phyloP scores from a whole-genome alignment of 1,140 invertebrate species.

The Hesperophylax magnus region DNA sequence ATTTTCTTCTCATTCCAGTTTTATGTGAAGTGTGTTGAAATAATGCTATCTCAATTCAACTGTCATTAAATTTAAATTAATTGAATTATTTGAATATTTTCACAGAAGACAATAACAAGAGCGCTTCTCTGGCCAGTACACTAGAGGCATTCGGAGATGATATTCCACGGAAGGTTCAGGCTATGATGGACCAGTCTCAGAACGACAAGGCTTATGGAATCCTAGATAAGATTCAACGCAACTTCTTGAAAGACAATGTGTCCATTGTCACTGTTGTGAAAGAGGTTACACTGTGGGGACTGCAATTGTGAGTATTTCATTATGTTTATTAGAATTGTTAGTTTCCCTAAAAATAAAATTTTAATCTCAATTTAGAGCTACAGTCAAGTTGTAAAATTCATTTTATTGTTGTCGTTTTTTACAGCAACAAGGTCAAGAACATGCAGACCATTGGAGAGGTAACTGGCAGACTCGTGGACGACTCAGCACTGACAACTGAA shows the following conservation, averaged over 20 bases:
- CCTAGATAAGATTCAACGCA: conserved; percentile 16
- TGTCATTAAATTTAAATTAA: too few species aligned
- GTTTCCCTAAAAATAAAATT: too few species aligned
- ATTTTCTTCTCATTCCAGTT: too few species aligned
- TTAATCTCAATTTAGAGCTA: too few species aligned
- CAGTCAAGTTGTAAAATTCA: neutral
- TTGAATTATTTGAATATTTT: neutral
- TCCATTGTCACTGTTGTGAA: conserved; percentile 3
- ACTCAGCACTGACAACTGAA: conserved; percentile 11
- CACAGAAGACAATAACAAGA: neutral
- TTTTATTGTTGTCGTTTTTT: neutral
- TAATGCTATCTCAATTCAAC: too few species aligned
- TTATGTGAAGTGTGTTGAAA: too few species aligned
- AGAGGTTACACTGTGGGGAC: conserved; percentile 17
- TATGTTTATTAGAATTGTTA: neutral
- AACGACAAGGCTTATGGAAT: conserved; percentile 15
- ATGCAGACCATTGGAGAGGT: conserved; percentile 46
- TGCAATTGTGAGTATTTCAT: conserved; percentile 21
- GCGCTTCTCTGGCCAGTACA: neutral
- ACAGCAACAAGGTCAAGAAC: conserved; percentile 27
- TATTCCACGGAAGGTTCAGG: conserved; percentile 13
- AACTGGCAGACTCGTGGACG: conserved; percentile 40
- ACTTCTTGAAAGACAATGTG: conserved; percentile 16
- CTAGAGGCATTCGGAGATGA: conserved; percentile 16
- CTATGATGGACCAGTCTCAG: conserved; percentile 34